Percentiles rank a stretch among this genome's conserved stretches.
These are phyloP conservation scores for Zootoca vivipara DNA, from an alignment of 2,113 vertebrate species.

Conservation along the genomic window DNA sequence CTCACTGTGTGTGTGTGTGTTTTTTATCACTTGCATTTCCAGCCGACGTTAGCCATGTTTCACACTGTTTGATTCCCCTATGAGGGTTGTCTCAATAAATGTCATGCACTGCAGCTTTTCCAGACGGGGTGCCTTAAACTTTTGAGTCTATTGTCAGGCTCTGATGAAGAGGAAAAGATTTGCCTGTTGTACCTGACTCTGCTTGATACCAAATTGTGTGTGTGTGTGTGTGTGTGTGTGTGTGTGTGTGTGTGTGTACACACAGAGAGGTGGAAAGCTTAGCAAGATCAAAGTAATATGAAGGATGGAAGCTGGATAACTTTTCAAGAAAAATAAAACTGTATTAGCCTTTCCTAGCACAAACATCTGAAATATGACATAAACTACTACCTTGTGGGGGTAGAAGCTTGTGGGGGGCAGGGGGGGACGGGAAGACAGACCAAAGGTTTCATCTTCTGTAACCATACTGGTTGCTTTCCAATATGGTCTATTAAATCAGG, in stretches of 20 bases:
- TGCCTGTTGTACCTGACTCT: neutral
- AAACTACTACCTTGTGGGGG: neutral
- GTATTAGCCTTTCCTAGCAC: neutral
- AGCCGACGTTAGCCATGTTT: neutral
- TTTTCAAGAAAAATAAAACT: neutral
- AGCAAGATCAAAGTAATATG: neutral
- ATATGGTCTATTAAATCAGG: neutral
- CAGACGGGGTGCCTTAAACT: constrained; percentile 27
- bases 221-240: too few relatives aligned
- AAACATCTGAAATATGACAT: neutral
- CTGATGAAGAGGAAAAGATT: constrained; percentile 48
- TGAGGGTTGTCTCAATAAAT: constrained; percentile 50
- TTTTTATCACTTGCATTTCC: constrained; percentile 6
- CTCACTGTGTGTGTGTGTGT: neutral
- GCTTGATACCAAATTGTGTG: neutral
- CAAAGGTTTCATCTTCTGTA: too few relatives aligned
- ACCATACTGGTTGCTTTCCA: neutral
- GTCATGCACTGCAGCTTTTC: constrained; percentile 45
- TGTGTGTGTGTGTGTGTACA: neutral
- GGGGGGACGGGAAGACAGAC: neutral
- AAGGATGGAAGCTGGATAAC: neutral
- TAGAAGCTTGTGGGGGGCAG: too few relatives aligned
- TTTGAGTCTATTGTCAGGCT: constrained; percentile 48
- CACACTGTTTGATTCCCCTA: constrained; percentile 43
- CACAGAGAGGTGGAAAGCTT: neutral